Conservation (phyloP, 2,113 vertebrate species). For the Oryzias woworae region DNA sequence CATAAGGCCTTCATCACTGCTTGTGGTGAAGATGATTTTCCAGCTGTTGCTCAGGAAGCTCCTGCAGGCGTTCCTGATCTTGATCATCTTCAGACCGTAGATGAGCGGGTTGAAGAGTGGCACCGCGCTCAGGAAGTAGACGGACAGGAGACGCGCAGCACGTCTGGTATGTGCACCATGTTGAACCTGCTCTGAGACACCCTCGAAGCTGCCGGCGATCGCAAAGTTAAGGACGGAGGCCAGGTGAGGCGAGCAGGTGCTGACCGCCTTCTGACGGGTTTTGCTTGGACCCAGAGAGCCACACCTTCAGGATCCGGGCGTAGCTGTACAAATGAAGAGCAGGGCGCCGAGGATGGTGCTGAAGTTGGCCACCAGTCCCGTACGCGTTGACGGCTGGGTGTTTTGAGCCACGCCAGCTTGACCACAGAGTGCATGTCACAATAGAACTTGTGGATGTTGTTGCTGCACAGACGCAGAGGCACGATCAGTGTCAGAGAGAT, state of each 20-base stretch:
- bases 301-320: slow-evolving; percentile 44
- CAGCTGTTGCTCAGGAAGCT: neutral
- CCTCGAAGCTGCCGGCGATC: slow-evolving; percentile 11
- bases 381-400: slow-evolving; percentile 44
- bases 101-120: slow-evolving; percentile 38
- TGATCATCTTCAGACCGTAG: slow-evolving; percentile 32
- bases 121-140: slow-evolving; percentile 22
- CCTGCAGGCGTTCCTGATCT: slow-evolving; percentile 13
- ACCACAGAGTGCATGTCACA: slow-evolving; percentile 57
- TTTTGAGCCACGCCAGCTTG: slow-evolving; percentile 63
- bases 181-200: slow-evolving; percentile 34
- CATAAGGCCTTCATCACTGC: too few relatives aligned
- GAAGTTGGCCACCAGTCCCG: slow-evolving; percentile 23
- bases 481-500: slow-evolving; percentile 28
- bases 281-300: slow-evolving; percentile 29
- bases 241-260: slow-evolving; percentile 62
- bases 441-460: slow-evolving; percentile 47
- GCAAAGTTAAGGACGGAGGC: slow-evolving; percentile 40
- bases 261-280: slow-evolving; percentile 47
- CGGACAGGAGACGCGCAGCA: slow-evolving; percentile 10
- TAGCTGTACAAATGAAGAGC: slow-evolving; percentile 25
- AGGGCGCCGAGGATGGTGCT: slow-evolving; percentile 17
- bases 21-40: too few relatives aligned
- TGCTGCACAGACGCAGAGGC: slow-evolving; percentile 46
- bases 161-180: slow-evolving; percentile 6